A percentile compares a stretch with the other conserved stretches of the same genome.
Conservation (phyloP, 2,888 invertebrate genomes). For the Drosophila dives region DNA sequence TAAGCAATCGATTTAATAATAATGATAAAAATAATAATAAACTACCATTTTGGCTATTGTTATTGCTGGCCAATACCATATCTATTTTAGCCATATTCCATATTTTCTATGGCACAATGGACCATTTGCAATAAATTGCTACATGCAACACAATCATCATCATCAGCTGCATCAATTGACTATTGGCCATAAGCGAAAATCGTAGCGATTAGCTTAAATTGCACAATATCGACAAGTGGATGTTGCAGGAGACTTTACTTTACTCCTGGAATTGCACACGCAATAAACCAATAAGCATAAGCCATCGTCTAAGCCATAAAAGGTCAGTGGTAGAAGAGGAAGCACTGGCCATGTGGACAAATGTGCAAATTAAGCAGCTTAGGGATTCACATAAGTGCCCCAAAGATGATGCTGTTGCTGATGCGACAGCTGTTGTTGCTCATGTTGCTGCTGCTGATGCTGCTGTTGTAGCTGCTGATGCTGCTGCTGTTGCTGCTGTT, state of each 20-base stretch:
- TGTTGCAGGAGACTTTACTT: slow-evolving; percentile 1
- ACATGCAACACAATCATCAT: slow-evolving; percentile 14
- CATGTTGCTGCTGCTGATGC: slow-evolving; percentile 55
- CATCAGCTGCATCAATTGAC: slow-evolving; percentile 34
- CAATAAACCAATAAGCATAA: slow-evolving; percentile 72
- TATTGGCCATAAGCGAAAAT: slow-evolving; percentile 64
- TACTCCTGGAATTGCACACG: slow-evolving; percentile 50
- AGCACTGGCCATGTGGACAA: slow-evolving; percentile 36
- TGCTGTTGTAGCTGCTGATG: slow-evolving; percentile 38
- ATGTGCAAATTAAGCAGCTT: slow-evolving; percentile 75
- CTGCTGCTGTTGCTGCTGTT: slow-evolving; percentile 23
- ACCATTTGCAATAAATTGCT: slow-evolving; percentile 39
- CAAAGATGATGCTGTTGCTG: slow-evolving; percentile 77
- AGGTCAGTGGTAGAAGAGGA: slow-evolving; percentile 32
- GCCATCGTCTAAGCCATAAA: slow-evolving; percentile 57
- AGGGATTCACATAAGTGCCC: slow-evolving; percentile 82
- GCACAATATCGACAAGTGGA: slow-evolving; percentile 63
- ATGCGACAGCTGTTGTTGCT: slow-evolving; percentile 60
- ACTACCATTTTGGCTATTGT: slow-evolving; percentile 14
- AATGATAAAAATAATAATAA: slow-evolving; percentile 6
- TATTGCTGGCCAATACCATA: slow-evolving; percentile 17
- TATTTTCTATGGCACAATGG: slow-evolving; percentile 15
- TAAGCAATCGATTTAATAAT: slow-evolving; percentile 35
- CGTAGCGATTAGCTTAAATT: slow-evolving; percentile 75
- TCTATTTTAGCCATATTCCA: not conserved